Evolutionary conservation across 1,140 invertebrate species (phyloP).

Genomic region (Steinernema khuongi): DNA sequence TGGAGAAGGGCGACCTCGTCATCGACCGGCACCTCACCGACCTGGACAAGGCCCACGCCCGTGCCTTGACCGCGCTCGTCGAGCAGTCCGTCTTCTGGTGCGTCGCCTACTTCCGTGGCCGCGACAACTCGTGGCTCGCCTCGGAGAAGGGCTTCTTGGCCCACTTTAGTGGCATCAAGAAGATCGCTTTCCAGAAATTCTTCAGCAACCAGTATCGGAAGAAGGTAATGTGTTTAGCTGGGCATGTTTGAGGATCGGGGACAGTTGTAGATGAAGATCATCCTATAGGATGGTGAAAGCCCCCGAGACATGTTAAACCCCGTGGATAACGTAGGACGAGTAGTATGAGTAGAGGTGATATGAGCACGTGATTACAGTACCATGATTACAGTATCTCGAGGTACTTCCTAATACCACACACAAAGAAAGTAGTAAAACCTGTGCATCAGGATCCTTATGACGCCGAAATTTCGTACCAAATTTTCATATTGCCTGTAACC

Average conservation of each 20-base stretch:
- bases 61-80: slow-evolving; percentile 86
- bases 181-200: slow-evolving; percentile 40
- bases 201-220: slow-evolving; percentile 25
- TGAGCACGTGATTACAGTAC: too few species aligned
- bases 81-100: slow-evolving; percentile 73
- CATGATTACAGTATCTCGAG: too few species aligned
- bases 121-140: slow-evolving; percentile 36
- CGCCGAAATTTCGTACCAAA: background rate
- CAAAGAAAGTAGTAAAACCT: too few species aligned
- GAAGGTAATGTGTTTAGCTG: slow-evolving; percentile 33
- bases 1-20: slow-evolving; percentile 76
- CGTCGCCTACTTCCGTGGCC: slow-evolving; percentile 34
- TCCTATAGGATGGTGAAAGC: too few species aligned
- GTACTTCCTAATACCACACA: background rate
- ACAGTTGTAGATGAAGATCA: too few species aligned
- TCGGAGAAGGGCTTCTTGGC: slow-evolving; percentile 34
- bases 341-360: too few species aligned
- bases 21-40: slow-evolving; percentile 72
- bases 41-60: slow-evolving; percentile 77
- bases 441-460: too few species aligned
- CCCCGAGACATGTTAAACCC: too few species aligned
- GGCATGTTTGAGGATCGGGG: too few species aligned
- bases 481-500: background rate
- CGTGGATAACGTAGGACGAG: too few species aligned
- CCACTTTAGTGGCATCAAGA: slow-evolving; percentile 40